Evolutionary conservation across 1,140 invertebrate genomes (phyloP), one percentile per base, ranked within the genome.

Genomic region (Idris sp.): DNA sequence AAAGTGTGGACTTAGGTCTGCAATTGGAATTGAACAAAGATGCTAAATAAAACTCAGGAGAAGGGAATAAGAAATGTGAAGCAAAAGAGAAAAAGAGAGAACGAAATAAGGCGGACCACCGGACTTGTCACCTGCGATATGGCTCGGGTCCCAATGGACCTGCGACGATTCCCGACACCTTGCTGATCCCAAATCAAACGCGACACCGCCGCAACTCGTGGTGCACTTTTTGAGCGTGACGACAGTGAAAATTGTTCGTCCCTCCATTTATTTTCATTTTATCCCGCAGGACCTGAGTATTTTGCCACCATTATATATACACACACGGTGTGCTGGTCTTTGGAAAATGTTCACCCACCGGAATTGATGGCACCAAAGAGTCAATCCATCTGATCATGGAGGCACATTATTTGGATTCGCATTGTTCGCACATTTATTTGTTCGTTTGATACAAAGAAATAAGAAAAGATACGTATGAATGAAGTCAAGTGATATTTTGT

Each of bases 81-180:
- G 4, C n/a, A 4, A 10, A 19, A 43, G 8, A 11, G 14, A 54
- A 4, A 30, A 41, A 7, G 19, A 18, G n/a, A n/a, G n/a, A n/a
- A n/a, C n/a, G n/a, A n/a, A n/a, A n/a, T n/a, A n/a, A n/a, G n/a
- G n/a, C n/a, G 19, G 59, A 51, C 59, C 59, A 62, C 59, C 59
- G 28, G 59, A 41, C 59, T 64, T 53, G 59, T 64, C 46, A 64
- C 59, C 59, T 64, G 59, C 59, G 28, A n/a, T n/a, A n/a, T n/a
- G n/a, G n/a, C n/a, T n/a, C n/a, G n/a, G n/a, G 36, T 31, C 4
- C 48, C 38, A 35, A 64, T 44, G 59, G 77, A 76, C 64, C 77
- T 72, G 62, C 69, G 65, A 69, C 65, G 71, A 76, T 77, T 65
- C 76, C 78, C 79, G 79, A 81, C 82, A 83, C 82, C 82, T 83